phyloP scores from a whole-genome alignment of 2,113 vertebrate genomes.

The Gymnobelideus leadbeateri region DNA sequence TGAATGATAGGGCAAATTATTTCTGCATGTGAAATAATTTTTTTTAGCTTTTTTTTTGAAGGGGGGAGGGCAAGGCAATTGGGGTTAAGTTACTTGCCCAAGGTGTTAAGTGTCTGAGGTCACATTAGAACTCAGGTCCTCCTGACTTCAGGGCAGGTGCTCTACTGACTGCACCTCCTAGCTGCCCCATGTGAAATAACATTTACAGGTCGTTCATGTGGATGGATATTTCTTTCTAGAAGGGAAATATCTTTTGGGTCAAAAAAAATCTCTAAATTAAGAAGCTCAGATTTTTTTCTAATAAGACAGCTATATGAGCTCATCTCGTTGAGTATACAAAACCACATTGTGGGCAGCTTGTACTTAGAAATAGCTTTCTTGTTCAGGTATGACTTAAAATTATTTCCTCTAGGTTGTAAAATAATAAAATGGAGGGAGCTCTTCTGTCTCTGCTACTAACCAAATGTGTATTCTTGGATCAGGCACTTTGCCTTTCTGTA shows the following conservation, averaged over 20 bases:
- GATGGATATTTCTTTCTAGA: neutral
- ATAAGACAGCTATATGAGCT: constrained; percentile 35
- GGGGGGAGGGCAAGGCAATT: too few species aligned
- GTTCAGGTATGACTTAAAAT: constrained; percentile 51
- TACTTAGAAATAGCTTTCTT: constrained; percentile 39
- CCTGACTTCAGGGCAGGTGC: too few species aligned
- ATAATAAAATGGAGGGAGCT: constrained; percentile 20
- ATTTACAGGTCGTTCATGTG: neutral
- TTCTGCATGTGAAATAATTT: constrained; percentile 30
- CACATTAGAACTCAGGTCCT: too few species aligned
- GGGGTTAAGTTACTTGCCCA: too few species aligned
- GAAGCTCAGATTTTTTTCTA: constrained; percentile 25
- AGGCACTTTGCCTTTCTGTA: constrained; percentile 26
- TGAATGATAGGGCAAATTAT: neutral
- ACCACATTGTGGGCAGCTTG: neutral
- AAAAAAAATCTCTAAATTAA: constrained; percentile 31
- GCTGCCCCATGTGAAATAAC: neutral
- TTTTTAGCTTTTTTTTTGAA: too few species aligned
- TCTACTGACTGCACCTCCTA: too few species aligned
- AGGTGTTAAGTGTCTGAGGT: too few species aligned
- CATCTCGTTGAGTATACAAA: constrained; percentile 40
- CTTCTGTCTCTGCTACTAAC: constrained; percentile 29
- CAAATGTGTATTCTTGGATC: constrained; percentile 33
- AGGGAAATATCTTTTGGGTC: constrained; percentile 44
- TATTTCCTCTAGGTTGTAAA: neutral